phyloP scores from a whole-genome alignment of 23 tunicate genomes.

The Halocynthia aurantium region DNA sequence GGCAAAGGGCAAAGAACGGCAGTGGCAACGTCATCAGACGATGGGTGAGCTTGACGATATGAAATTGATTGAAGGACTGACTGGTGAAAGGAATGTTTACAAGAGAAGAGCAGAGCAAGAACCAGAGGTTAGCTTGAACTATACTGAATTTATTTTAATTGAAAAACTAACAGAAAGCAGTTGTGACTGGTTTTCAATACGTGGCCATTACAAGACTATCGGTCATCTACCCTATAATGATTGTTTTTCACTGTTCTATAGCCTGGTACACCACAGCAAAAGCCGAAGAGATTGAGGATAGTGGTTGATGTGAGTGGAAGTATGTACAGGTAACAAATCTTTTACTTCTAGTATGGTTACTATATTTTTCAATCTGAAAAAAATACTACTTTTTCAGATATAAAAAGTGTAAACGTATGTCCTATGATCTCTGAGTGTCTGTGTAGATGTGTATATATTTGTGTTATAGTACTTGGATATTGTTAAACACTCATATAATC shows the following conservation, averaged over 20 bases:
- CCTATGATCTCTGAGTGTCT: too few species aligned
- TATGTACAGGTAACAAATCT: conserved; percentile 64
- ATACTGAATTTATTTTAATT: background rate
- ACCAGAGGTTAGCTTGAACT: conserved; percentile 58
- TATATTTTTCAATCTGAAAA: background rate
- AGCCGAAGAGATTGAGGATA: conserved; percentile 69
- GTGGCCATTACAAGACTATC: too few species aligned
- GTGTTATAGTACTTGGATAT: background rate
- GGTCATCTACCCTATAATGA: too few species aligned
- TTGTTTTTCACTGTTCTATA: conserved; percentile 5
- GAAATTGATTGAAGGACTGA: conserved; percentile 91
- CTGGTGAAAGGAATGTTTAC: conserved; percentile 91
- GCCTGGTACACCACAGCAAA: conserved; percentile 92
- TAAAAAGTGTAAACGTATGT: too few species aligned
- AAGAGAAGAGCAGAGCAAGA: conserved; percentile 90
- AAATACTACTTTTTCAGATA: too few species aligned
- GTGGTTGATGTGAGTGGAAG: conserved; percentile 86
- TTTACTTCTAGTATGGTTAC: background rate
- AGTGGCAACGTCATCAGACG: conserved; percentile 88
- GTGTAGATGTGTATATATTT: background rate
- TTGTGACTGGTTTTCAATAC: too few species aligned
- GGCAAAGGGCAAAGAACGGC: conserved; percentile 92
- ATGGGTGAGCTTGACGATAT: conserved; percentile 92
- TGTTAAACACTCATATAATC: too few species aligned
- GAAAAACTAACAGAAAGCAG: too few species aligned